Base-by-base conservation (phyloP, 2,888 invertebrate genomes). In the Epinotia nisella region DNA sequence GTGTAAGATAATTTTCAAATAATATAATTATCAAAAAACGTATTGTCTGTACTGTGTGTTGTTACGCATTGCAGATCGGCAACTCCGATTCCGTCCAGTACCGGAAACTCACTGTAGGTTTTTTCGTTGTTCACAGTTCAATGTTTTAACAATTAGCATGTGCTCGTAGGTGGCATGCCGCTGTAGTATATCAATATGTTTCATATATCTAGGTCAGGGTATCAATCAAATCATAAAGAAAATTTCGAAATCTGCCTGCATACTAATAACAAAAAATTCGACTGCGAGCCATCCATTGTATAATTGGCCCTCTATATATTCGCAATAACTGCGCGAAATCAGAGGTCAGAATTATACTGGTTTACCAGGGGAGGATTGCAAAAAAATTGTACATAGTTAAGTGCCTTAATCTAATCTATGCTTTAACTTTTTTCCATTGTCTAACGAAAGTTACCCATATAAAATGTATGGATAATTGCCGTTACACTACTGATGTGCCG, bases 51-150 rank as follows among this genome's bases (percentile, higher is more conserved):
- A 59, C 41, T 56, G 19, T 70, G 65, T 70, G 41, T 49, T 72
- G 66, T 64, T 76, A 62, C 72, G 79, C 76, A 82, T 90, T 91
- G 77, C 92, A 92, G 92, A 86, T 88, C 88, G 69, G 83, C 85
- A 77, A 85, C 83, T 79, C 90, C 91, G 79, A 81, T 84, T 71
- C 85, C 82, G 75, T 79, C 83, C 75, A 83, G 82, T 78, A 80
- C 83, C 85, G 82, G 84, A 80, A 80, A 76, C 72, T 85, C 85
- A 78, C 83, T 87, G 92, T 92, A 91, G 90, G 92, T 92, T 84
- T 78, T 75, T 73, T 74, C 60, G 72, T 75, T 60, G 64, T 77
- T 73, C 76, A 60, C 77, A 77, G 77, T 77, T 82, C 78, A 71
- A 77, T 82, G 84, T 83, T 78, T 84, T 78, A 81, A 61, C 39